These are phyloP conservation scores for Sinocyclocheilus grahami DNA, from an alignment of 2,113 vertebrate species.

Conservation along the genomic window DNA sequence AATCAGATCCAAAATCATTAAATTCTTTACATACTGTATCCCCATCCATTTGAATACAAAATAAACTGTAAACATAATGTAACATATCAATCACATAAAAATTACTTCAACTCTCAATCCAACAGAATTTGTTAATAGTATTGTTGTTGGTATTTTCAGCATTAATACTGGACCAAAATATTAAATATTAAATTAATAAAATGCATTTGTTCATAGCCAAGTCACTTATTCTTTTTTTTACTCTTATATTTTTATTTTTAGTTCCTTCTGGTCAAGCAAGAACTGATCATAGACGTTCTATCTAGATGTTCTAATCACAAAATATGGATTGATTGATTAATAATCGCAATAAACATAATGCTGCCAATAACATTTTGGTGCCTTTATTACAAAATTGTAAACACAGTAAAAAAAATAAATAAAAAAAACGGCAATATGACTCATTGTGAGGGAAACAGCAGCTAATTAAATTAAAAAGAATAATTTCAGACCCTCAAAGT, in stretches of 20 bases:
- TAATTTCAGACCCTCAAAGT: not conserved
- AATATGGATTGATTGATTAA: not conserved
- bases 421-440: not conserved
- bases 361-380: not conserved
- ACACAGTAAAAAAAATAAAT: not conserved
- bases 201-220: too few relatives aligned
- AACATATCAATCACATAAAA: too few relatives aligned
- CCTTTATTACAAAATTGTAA: not conserved
- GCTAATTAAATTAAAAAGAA: not conserved
- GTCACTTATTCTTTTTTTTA: too few relatives aligned
- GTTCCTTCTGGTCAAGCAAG: not conserved
- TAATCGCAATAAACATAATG: not conserved
- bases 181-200: too few relatives aligned
- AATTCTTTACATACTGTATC: too few relatives aligned
- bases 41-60: too few relatives aligned
- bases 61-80: too few relatives aligned
- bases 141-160: too few relatives aligned
- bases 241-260: constrained; percentile 1
- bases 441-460: not conserved
- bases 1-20: too few relatives aligned
- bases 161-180: too few relatives aligned
- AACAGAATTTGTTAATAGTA: too few relatives aligned
- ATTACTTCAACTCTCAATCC: too few relatives aligned
- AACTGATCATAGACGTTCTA: not conserved
- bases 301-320: not conserved